Conservation (phyloP, 2,113 vertebrate species). For the Columba janthina region DNA sequence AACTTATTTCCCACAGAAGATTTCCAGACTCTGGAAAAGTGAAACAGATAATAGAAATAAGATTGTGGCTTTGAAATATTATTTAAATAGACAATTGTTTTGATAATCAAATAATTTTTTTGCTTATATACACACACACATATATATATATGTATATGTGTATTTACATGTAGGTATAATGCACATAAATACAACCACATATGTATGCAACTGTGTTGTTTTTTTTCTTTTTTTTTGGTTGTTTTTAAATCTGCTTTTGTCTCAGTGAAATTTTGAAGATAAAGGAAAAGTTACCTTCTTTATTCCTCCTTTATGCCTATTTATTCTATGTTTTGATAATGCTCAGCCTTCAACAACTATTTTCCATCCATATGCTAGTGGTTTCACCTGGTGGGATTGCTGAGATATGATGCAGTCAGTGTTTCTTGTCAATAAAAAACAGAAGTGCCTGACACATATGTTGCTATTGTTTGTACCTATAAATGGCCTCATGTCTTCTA, state of each 20-base stretch:
- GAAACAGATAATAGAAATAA: not conserved
- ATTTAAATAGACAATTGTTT: not conserved
- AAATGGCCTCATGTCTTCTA: not conserved
- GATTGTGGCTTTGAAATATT: not conserved
- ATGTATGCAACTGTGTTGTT: rapidly evolving
- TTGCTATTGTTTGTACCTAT: not conserved
- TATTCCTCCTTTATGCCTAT: rapidly evolving
- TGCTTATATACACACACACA: not conserved
- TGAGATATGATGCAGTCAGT: not conserved
- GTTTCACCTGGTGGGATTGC: not conserved
- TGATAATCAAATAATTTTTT: not conserved
- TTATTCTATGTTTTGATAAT: not conserved
- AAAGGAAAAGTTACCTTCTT: not conserved
- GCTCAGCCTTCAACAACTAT: not conserved
- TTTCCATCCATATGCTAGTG: not conserved
- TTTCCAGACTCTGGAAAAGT: not conserved
- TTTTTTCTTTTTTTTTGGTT: not conserved
- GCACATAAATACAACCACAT: not conserved
- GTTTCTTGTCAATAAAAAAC: not conserved
- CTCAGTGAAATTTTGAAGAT: not conserved
- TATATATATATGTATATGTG: not conserved
- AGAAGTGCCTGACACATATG: not conserved
- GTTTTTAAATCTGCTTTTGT: not conserved
- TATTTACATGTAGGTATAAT: not conserved
- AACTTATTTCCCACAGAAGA: not conserved